Evolutionary conservation across 2,797 vertebrate genomes (phyloP).

Genomic region (Halcyon badia): DNA sequence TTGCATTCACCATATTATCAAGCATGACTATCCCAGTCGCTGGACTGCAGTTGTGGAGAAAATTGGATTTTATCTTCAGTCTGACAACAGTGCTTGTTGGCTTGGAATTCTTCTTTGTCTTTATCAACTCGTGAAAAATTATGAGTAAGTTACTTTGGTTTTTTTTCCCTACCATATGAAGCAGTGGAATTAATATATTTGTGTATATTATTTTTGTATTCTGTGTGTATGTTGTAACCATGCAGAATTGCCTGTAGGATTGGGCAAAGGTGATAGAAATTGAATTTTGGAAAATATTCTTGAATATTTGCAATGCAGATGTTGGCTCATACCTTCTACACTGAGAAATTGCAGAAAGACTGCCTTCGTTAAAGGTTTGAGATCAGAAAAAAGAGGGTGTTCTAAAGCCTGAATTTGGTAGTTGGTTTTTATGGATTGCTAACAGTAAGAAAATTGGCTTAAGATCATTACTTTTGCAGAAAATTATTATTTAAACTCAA

Average conservation of each 20-base stretch:
- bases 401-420: background rate
- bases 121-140: conserved; percentile 99
- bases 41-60: conserved; percentile 99
- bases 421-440: background rate
- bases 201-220: background rate
- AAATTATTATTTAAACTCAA: background rate
- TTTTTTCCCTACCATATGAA: background rate
- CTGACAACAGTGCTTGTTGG: conserved; percentile 95
- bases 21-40: conserved; percentile 96
- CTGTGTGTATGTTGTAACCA: background rate
- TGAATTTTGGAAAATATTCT: background rate
- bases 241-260: background rate
- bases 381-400: background rate
- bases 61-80: conserved; percentile 97
- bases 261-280: background rate
- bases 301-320: background rate
- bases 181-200: background rate
- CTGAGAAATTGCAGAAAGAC: background rate
- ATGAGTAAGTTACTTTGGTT: conserved; percentile 88
- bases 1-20: conserved; percentile 99
- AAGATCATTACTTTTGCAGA: background rate
- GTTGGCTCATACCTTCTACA: background rate
- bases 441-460: background rate
- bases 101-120: conserved; percentile 98
- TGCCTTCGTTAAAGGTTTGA: background rate